Evolutionary conservation across 2,113 vertebrate genomes (phyloP), one percentile per base, ranked within the genome.

Genomic region (Taxidea taxus): DNA sequence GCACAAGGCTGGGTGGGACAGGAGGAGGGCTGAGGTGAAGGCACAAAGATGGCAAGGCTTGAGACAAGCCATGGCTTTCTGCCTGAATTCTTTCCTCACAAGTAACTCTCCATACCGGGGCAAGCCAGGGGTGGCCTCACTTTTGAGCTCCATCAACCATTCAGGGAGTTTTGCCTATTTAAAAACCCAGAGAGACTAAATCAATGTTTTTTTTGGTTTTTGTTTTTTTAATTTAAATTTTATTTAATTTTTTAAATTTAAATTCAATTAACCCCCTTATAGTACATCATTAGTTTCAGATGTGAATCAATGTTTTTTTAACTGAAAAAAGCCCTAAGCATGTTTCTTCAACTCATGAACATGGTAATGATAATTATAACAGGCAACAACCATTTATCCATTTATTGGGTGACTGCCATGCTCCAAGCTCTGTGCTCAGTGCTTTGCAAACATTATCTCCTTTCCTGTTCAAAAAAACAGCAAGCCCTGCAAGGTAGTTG

Each of bases 381-480:
- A 47, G 62, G 54, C 44, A 44, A 86, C 0, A 13, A 25, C 3
- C 58, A 12, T 42, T 72, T 44, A 7, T 58, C 18, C 18, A 12
- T 42, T 72, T 44, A 7, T 58, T 15, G 20, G 3, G 4, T 21
- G 34, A 31, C 37, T 64, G 25, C n/a, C 34, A 7, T 4, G n/a
- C 37, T 34, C 78, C 3, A 82, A 42, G 77, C 16, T 25, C 66
- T 31, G 5, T 31, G 37, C 78, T 44, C 13, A 7, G 37, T 56
- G 23, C 12, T 51, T 80, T 64, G 44, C 29, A 60, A 21, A 23
- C 15, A 39, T 68, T 72, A 34, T 87, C 56, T 80, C 21, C 42
- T 87, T 91, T 34, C 37, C 7, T 80, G 58, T 44, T 68, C 68
- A 18, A 51, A 66, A 77, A 70, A 47, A 49, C 80, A 95, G 34